phyloP scores from a whole-genome alignment of 2,113 vertebrate species.

The Anseranas semipalmata region DNA sequence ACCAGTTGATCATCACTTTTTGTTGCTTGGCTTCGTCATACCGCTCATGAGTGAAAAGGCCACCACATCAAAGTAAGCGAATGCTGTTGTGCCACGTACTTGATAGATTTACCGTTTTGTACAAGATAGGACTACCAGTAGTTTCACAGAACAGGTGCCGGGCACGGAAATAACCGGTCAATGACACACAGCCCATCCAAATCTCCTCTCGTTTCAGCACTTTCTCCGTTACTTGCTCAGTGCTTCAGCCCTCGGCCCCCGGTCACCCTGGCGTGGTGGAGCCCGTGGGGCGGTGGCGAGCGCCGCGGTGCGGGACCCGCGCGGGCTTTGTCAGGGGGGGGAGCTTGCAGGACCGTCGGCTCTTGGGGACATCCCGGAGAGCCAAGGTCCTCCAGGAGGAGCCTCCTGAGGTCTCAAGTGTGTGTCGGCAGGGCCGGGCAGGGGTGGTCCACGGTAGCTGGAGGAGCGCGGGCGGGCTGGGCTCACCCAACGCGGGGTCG shows the following conservation, averaged over 20 bases:
- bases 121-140: background rate
- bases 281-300: background rate
- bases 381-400: background rate
- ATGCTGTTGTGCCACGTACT: background rate
- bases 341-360: background rate
- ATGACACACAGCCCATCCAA: background rate
- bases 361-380: background rate
- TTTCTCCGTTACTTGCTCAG: background rate
- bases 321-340: background rate
- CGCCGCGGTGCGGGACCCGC: background rate
- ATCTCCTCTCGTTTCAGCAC: background rate
- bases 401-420: background rate
- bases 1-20: background rate
- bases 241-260: background rate
- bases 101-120: background rate
- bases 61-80: background rate
- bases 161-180: background rate
- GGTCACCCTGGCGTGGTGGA: background rate
- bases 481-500: background rate
- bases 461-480: background rate
- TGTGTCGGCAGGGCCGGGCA: background rate
- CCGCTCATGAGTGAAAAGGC: background rate
- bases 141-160: slow-evolving; percentile 6
- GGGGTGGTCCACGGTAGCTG: background rate
- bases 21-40: slow-evolving; percentile 6